Evolutionary conservation across 2,888 invertebrate genomes (phyloP).

Genomic region (Pristionchus japonicus): DNA sequence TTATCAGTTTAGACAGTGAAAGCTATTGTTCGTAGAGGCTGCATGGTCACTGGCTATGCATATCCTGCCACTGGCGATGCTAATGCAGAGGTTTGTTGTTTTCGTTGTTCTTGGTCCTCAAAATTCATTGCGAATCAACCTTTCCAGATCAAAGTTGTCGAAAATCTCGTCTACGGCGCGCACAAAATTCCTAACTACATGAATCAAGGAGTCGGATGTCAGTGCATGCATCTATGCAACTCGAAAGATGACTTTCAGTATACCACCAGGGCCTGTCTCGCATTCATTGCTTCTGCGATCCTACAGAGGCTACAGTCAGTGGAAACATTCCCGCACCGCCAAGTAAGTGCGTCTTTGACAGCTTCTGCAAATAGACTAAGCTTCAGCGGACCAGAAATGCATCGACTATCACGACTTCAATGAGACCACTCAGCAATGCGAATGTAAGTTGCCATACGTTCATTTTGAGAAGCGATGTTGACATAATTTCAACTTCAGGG

Average conservation of each 20-base stretch:
- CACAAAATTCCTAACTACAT: background rate
- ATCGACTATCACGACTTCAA: background rate
- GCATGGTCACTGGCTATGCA: background rate
- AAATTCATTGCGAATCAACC: no score
- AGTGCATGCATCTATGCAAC: background rate
- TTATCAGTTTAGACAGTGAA: background rate
- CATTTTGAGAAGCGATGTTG: background rate
- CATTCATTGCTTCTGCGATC: background rate
- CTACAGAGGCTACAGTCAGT: background rate
- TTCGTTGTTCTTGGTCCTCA: no score
- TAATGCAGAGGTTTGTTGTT: background rate
- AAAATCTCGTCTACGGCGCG: background rate
- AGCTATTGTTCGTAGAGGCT: background rate
- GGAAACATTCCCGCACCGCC: background rate
- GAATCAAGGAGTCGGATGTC: background rate
- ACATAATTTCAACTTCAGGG: background rate
- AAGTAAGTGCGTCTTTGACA: background rate
- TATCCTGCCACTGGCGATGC: background rate
- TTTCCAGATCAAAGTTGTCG: background rate
- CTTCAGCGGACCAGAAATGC: background rate
- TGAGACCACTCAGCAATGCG: background rate
- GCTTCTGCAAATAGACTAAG: background rate
- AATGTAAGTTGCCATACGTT: no score
- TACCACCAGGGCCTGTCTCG: background rate
- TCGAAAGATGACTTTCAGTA: background rate